phyloP scores from a whole-genome alignment of 2,113 vertebrate species.

The Xenus cinereus region DNA sequence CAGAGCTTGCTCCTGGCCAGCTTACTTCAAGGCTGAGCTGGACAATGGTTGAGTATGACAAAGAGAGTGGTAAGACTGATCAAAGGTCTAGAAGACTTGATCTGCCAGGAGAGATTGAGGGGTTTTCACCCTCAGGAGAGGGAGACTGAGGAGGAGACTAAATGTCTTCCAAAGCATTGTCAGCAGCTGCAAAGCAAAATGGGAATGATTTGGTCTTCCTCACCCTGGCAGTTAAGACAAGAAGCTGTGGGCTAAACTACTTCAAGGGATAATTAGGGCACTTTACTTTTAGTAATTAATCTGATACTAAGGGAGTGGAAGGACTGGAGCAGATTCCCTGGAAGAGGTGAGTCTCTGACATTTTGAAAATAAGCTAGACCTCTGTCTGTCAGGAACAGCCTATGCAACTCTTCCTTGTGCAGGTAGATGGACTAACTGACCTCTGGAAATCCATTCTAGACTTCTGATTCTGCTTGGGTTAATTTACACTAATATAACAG shows the following conservation, averaged over 20 bases:
- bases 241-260: background rate
- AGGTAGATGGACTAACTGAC: background rate
- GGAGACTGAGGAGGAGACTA: background rate
- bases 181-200: background rate
- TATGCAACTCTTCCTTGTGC: background rate
- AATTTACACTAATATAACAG: background rate
- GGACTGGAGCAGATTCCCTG: background rate
- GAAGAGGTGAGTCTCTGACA: background rate
- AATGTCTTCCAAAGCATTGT: background rate
- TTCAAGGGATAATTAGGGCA: background rate
- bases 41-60: background rate
- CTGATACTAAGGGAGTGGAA: background rate
- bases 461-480: background rate
- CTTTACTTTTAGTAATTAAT: background rate
- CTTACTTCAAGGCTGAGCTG: background rate
- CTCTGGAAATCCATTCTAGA: background rate
- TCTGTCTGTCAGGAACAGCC: background rate
- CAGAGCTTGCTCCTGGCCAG: accelerated
- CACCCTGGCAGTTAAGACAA: background rate
- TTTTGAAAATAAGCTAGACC: background rate
- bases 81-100: background rate
- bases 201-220: background rate
- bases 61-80: background rate
- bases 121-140: background rate
- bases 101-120: background rate